Base-by-base conservation (phyloP, 2,888 invertebrate species). In the Anarsia innoxiella region DNA sequence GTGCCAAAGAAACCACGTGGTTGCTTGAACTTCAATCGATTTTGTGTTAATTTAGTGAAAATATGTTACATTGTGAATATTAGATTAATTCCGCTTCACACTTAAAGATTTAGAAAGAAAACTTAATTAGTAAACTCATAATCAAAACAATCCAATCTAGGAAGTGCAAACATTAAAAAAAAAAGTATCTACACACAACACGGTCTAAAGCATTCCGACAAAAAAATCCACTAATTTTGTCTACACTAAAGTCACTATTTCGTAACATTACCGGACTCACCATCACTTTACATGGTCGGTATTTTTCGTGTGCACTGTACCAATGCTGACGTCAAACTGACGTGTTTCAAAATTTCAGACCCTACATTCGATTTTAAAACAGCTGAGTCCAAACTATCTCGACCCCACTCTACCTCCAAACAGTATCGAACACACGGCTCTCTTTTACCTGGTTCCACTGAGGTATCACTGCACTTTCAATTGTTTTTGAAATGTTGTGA, bases 271-370 rank as follows among this genome's bases (percentile, higher is more conserved):
- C 41, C 31, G 48, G 54, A 80, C 82, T 82, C 79, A 82, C 80
- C 80, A 82, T 78, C 67, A 80, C 79, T 80, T 78, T 67, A 79
- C 82, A 80, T 80, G 66, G 59, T 63, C 56, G 64, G 50, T 50
- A 44, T 37, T 52, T 43, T 51, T 52, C 72, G 74, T 66, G 71
- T 63, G 59, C 70, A 60, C 72, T 54, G 52, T 52, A 48, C 58
- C 44, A 59, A 50, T 56, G 45, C 66, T 70, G 67, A 71, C 71
- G 71, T 74, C 62, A 75, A 51, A 82, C 80, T 82, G 67, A 51
- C 51, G 50, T 48, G 42, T 41, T 41, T 37, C 43, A 59, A 53
- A 60, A 65, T 57, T 49, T 46, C 30, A 48, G 40, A 41, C 50
- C 48, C 46, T 51, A 56, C 61, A 64, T 76, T 78, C 76, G 78